phyloP scores from a whole-genome alignment of 2,797 vertebrate genomes.

The Sylvia borin region DNA sequence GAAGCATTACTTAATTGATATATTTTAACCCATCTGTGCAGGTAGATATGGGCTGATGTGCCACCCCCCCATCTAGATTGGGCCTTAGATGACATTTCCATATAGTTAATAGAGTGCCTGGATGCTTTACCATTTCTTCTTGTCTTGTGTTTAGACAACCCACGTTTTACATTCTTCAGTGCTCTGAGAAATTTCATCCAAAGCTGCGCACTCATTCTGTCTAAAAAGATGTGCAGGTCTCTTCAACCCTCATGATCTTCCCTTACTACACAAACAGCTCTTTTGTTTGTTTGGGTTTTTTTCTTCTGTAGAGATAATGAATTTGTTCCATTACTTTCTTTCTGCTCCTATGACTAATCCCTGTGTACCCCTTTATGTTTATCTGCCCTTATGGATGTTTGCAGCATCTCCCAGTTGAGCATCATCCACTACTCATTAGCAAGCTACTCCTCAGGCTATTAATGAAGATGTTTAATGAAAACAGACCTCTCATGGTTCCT shows the following conservation, averaged over 20 bases:
- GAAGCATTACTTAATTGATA: not conserved
- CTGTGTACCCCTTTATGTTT: not conserved
- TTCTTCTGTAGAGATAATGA: not conserved
- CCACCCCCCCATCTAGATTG: not conserved
- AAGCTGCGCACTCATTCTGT: not conserved
- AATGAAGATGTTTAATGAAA: constrained; percentile 56
- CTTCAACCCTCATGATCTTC: not conserved
- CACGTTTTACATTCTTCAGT: not conserved
- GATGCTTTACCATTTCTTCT: not conserved
- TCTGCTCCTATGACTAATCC: not conserved
- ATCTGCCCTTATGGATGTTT: not conserved
- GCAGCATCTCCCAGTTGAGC: not conserved
- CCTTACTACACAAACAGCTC: not conserved
- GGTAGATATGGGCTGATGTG: not conserved
- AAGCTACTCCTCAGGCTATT: constrained; percentile 20
- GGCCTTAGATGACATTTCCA: not conserved
- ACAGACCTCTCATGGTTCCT: not conserved
- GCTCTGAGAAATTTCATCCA: not conserved
- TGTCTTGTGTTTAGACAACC: not conserved
- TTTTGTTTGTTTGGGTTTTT: not conserved
- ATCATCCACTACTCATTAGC: not conserved
- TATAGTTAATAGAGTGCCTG: not conserved
- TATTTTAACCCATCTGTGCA: not conserved
- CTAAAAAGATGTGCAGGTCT: not conserved
- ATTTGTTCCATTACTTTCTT: not conserved